Percentiles rank a stretch among this genome's conserved stretches.
Evolutionary conservation across 2,113 vertebrate species (phyloP).

Genomic region (Anhinga rufa): DNA sequence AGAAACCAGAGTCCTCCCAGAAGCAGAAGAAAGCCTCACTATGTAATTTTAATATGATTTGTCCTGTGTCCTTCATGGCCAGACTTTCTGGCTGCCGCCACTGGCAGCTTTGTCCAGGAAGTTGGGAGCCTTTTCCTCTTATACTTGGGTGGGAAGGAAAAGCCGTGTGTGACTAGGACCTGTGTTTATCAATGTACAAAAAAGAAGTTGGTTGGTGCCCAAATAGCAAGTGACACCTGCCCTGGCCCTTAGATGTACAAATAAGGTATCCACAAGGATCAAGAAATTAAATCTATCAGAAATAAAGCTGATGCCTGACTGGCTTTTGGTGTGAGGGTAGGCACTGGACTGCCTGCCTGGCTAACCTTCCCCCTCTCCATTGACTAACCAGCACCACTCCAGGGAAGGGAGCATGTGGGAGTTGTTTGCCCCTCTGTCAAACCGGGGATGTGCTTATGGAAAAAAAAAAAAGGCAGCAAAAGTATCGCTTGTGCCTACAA

Average conservation of each 20-base stretch:
- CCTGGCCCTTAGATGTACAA: neutral
- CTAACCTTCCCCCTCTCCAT: neutral
- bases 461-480: neutral
- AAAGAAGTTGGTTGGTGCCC: neutral
- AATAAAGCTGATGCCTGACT: neutral
- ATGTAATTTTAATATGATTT: neutral
- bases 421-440: neutral
- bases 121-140: neutral
- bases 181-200: neutral
- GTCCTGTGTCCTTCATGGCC: neutral
- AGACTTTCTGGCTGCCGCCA: neutral
- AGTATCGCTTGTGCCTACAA: neutral
- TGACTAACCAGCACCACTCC: accelerated
- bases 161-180: neutral
- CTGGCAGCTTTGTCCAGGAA: neutral
- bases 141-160: neutral
- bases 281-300: neutral
- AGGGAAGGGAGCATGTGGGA: accelerated
- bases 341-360: neutral
- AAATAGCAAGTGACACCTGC: neutral
- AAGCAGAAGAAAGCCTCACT: neutral
- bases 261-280: neutral
- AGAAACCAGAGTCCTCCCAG: neutral
- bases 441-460: neutral
- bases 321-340: neutral